A percentile compares a stretch with the other conserved stretches of the same genome.
Evolutionary conservation across 2,113 vertebrate species (phyloP).

Genomic region (Chloropsis cyanopogon): DNA sequence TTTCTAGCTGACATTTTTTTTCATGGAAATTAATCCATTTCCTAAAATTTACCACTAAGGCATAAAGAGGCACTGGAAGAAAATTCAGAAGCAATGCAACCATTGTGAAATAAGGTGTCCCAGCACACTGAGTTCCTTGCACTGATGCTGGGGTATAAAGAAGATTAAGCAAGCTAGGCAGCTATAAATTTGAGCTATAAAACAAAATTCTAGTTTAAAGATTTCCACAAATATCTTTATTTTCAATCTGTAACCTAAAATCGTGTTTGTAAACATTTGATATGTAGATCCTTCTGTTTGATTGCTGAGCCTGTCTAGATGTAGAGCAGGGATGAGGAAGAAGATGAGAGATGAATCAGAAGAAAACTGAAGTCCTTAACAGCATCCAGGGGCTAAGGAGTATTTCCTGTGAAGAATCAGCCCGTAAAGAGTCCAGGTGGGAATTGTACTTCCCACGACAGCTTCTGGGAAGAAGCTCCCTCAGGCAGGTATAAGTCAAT

Average conservation of each 20-base stretch:
- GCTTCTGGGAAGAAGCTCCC: slow-evolving; percentile 13
- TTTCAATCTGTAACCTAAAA: not conserved
- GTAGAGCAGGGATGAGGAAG: not conserved
- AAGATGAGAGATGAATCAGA: not conserved
- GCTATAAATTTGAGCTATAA: not conserved
- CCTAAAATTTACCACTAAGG: not conserved
- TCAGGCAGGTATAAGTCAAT: not conserved
- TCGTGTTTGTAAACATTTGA: not conserved
- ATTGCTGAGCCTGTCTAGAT: not conserved
- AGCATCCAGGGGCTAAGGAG: not conserved
- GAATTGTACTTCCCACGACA: not conserved
- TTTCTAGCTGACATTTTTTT: not conserved
- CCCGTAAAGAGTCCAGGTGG: not conserved
- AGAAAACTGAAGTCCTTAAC: not conserved
- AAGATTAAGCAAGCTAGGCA: not conserved
- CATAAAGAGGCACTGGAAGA: not conserved
- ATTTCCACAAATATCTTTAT: not conserved
- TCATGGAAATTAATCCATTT: not conserved
- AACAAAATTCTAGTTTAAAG: not conserved
- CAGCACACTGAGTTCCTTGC: not conserved
- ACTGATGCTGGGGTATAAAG: not conserved
- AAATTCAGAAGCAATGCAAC: not conserved
- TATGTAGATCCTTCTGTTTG: not conserved
- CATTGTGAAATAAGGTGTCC: not conserved
- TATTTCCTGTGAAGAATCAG: not conserved